Percentiles rank a stretch among this genome's conserved stretches.
Evolutionary conservation across 2,888 invertebrate genomes (phyloP).

Genomic region (Drosophila cognata): DNA sequence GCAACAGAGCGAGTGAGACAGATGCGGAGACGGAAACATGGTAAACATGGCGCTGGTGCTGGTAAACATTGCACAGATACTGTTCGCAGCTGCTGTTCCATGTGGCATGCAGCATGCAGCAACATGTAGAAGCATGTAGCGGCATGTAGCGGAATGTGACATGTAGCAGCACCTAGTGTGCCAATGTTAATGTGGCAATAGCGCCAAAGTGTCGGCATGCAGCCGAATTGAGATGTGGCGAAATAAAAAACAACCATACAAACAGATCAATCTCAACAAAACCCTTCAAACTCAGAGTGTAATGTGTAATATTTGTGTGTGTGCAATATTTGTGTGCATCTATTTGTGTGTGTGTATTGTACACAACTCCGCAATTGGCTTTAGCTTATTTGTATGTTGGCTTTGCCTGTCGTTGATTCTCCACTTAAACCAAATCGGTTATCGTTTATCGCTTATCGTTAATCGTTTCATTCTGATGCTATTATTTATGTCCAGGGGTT

Average conservation of each 20-base stretch:
- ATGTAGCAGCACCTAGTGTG: slow-evolving; percentile 10
- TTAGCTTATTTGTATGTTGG: neutral
- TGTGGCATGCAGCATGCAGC: slow-evolving; percentile 20
- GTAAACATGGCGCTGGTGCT: slow-evolving; percentile 5
- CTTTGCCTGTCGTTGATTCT: neutral
- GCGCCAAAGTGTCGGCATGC: slow-evolving; percentile 16
- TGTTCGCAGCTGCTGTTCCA: slow-evolving; percentile 23
- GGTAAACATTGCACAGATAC: slow-evolving; percentile 52
- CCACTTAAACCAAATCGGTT: neutral
- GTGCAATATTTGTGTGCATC: slow-evolving; percentile 6
- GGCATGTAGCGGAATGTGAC: slow-evolving; percentile 21
- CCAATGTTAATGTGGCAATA: slow-evolving; percentile 32
- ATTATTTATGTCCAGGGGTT: neutral
- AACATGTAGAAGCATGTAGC: slow-evolving; percentile 16
- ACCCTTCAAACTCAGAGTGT: slow-evolving; percentile 11
- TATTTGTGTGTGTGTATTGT: neutral
- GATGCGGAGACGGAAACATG: neutral
- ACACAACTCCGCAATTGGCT: slow-evolving; percentile 20
- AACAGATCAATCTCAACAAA: slow-evolving; percentile 55
- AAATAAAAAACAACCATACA: slow-evolving; percentile 22
- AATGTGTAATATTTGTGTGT: slow-evolving; percentile 3
- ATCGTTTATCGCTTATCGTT: slow-evolving; percentile 21
- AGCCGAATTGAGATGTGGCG: slow-evolving; percentile 31
- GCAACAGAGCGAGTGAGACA: neutral
- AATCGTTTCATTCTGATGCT: neutral